phyloP scores from a whole-genome alignment of 2,888 invertebrate species.

The Camptogramma bilineatum region DNA sequence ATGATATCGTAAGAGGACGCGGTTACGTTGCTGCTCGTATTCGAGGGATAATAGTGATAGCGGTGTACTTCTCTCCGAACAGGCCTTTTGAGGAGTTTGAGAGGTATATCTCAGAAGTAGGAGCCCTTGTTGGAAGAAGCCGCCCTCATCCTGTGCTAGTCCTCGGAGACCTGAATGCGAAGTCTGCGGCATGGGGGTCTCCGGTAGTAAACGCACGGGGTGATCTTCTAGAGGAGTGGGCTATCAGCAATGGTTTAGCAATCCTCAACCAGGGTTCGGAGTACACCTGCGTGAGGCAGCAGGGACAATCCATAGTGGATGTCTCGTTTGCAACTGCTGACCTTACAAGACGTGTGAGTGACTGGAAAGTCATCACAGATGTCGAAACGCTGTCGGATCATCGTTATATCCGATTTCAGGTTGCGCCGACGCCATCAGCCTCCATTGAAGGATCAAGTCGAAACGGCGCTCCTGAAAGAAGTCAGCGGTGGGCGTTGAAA shows the following conservation, averaged over 20 bases:
- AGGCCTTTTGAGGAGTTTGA: not conserved
- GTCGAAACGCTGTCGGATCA: slow-evolving; percentile 7
- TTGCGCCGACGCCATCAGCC: not conserved
- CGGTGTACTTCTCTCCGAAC: not conserved
- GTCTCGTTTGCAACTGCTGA: not conserved
- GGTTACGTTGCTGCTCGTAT: not conserved
- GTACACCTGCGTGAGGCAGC: slow-evolving; percentile 1
- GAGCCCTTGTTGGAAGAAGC: not conserved
- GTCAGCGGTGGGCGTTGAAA: no score
- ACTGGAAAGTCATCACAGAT: no score
- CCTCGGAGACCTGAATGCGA: no score
- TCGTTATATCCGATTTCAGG: not conserved
- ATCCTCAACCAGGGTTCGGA: no score
- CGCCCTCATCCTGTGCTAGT: no score
- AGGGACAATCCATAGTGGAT: slow-evolving; percentile 3
- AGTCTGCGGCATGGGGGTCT: no score
- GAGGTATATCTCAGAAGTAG: not conserved
- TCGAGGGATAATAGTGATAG: not conserved
- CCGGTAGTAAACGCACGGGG: not conserved
- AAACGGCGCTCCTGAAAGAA: not conserved
- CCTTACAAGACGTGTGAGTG: not conserved
- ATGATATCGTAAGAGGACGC: not conserved
- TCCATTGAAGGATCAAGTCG: no score
- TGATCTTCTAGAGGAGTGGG: not conserved
- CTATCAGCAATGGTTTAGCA: not conserved